Conservation (phyloP, 92 coral and sea anemone genomes). For the Muricea muricata region DNA sequence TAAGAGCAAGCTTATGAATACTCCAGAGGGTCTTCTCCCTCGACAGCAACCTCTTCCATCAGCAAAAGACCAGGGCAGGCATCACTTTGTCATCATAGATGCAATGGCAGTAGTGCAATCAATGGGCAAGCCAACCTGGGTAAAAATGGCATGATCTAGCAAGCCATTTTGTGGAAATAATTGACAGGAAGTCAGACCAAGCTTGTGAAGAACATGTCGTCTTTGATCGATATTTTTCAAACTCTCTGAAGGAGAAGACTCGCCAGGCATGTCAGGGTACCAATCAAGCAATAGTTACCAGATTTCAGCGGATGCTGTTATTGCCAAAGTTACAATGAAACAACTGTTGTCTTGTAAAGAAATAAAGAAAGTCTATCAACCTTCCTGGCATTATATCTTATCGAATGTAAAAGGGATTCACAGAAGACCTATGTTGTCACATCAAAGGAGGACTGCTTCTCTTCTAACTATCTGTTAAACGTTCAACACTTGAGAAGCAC, state of each 20-base stretch:
- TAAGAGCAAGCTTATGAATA: constrained; percentile 63
- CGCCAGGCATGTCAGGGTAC: constrained; percentile 54
- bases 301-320: constrained; percentile 55
- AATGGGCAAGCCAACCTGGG: constrained; percentile 63
- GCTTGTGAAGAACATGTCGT: constrained; percentile 43
- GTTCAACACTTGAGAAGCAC: constrained; percentile 30
- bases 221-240: constrained; percentile 43
- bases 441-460: constrained; percentile 40
- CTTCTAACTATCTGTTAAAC: constrained; percentile 22
- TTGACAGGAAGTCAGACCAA: constrained; percentile 38
- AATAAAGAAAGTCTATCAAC: constrained; percentile 46
- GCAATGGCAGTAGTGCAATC: constrained; percentile 71
- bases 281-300: constrained; percentile 40
- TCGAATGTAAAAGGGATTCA: constrained; percentile 35
- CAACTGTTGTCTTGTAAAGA: constrained; percentile 38
- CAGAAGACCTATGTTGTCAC: constrained; percentile 56
- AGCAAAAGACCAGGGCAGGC: constrained; percentile 3
- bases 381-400: constrained; percentile 45
- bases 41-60: constrained; percentile 3
- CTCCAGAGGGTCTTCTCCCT: constrained; percentile 39
- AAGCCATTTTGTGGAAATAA: constrained; percentile 53
- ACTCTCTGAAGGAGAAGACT: constrained; percentile 58
- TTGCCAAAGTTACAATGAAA: constrained; percentile 55
- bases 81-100: constrained; percentile 46
- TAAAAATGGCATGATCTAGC: constrained; percentile 44